These are phyloP conservation scores for Heterodera carotae DNA, from an alignment of 1,140 invertebrate species.

Conservation along the genomic window DNA sequence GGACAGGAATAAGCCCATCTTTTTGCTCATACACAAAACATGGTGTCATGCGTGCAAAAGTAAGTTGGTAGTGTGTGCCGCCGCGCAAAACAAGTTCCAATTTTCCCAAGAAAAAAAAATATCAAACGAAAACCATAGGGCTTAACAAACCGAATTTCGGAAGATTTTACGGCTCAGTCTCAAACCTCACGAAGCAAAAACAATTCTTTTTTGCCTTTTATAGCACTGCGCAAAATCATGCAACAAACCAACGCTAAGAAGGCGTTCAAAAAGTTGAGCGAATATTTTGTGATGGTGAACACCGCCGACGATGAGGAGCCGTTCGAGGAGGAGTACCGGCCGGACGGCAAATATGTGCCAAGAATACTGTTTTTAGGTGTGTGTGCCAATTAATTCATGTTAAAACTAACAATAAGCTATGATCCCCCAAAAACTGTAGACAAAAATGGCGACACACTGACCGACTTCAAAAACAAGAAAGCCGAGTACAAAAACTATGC, in stretches of 20 bases:
- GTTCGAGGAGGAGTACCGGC: constrained; percentile 61
- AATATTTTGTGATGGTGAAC: constrained; percentile 66
- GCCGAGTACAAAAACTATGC: constrained; percentile 66
- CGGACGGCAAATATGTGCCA: constrained; percentile 65
- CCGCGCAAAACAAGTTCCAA: not conserved
- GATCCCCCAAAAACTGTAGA: constrained; percentile 36
- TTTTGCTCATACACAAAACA: constrained; percentile 63
- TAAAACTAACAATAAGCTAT: too few species aligned
- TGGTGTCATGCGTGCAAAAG: constrained; percentile 65
- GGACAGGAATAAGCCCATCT: constrained; percentile 63
- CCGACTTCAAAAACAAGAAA: constrained; percentile 63
- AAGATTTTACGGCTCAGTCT: too few species aligned
- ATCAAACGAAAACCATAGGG: not conserved
- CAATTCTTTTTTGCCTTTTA: constrained; percentile 26
- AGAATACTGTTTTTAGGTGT: constrained; percentile 60
- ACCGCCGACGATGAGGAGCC: constrained; percentile 65
- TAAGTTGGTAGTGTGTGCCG: constrained; percentile 22
- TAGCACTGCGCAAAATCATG: constrained; percentile 64
- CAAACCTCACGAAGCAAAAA: too few species aligned
- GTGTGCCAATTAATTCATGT: too few species aligned
- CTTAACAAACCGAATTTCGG: too few species aligned
- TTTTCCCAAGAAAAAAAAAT: constrained; percentile 1
- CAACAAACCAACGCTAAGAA: constrained; percentile 65
- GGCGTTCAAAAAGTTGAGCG: constrained; percentile 62
- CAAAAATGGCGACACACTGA: constrained; percentile 52